Evolutionary conservation across 2,113 vertebrate genomes (phyloP), one percentile per base, ranked within the genome.

Genomic region (Illadopsis cleaveri): DNA sequence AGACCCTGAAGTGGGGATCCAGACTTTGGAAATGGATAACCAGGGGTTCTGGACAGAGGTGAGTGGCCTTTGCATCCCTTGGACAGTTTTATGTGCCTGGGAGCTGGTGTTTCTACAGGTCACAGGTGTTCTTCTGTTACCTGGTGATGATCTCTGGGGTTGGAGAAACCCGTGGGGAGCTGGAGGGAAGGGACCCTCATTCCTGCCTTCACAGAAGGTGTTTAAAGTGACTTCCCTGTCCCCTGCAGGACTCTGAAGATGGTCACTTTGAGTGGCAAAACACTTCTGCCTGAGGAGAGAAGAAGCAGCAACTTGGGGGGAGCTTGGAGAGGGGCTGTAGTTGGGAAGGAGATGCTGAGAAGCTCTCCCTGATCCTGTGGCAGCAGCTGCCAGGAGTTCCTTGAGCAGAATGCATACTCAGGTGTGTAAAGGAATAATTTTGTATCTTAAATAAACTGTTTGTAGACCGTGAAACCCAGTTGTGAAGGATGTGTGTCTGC

Each of bases 1-100:
- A 48, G 88, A 95, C 12, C 53, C 30, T 17, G 95, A 95, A 71
- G 38, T 4, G 2, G 88, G 88, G 16, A 69, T 50, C 5, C 96
- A 97, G 47, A 88, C 72, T 0, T 38, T 98, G 42, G 96, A 98
- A 69, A 90, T 97, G 95, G 82, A 96, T 25, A 95, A 94, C 61
- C 62, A 24, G 33, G 93, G 50, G 1, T 94, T 94, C 60, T 48
- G 69, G 76, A 15, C 33, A 10, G 92, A 97, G 93, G 97, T 45
- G 56, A 77, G 82, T 27, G 81, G 13, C 11, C 11, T n/a, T 54
- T 18, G 23, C 4, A 2, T 8, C 6, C 35, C 10, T n/a, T 13
- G 13, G 17, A 10, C 18, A 33, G 1, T 10, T 15, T 70, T 27
- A 5, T 65, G 22, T 30, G n/a, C n/a, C 45, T 50, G 12, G 5